Conservation (phyloP, 2,888 invertebrate genomes). For the Ophion costatus region DNA sequence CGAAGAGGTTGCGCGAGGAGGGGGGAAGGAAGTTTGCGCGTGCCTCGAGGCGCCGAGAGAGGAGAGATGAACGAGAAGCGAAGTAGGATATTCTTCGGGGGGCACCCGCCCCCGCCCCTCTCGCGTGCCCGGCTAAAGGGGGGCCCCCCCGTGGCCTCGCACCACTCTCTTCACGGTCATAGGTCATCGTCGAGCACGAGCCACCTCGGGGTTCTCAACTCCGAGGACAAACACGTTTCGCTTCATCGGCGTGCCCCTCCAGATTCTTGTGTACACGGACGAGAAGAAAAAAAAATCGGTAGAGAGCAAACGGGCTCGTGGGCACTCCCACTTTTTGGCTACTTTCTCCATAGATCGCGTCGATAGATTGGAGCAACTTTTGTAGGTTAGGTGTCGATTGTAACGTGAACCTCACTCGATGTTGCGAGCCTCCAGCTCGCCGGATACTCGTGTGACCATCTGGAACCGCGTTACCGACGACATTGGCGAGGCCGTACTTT, state of each 20-base stretch:
- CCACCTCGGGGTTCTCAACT: conserved; percentile 81
- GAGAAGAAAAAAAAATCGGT: background rate
- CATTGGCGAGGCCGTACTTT: background rate
- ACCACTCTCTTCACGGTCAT: conserved; percentile 81
- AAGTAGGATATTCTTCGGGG: conserved; percentile 52
- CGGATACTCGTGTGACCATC: background rate
- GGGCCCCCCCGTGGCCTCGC: conserved; percentile 75
- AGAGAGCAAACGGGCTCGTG: background rate
- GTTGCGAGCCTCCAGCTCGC: background rate
- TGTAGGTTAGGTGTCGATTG: background rate
- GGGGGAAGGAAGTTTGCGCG: conserved; percentile 77
- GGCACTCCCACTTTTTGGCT: background rate
- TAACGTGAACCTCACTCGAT: background rate
- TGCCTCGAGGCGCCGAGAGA: conserved; percentile 78
- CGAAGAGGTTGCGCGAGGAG: conserved; percentile 45
- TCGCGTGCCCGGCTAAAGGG: conserved; percentile 79
- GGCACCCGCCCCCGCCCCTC: conserved; percentile 53
- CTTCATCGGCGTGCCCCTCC: conserved; percentile 4
- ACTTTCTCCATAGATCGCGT: background rate
- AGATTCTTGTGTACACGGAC: background rate
- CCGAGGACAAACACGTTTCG: conserved; percentile 31
- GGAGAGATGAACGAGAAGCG: conserved; percentile 47
- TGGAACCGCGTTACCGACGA: background rate
- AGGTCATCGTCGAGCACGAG: conserved; percentile 83
- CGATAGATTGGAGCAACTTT: background rate